A percentile compares a stretch with the other conserved stretches of the same genome.
Conservation (phyloP, 2,888 invertebrate genomes). For the Miltochrista miniata region DNA sequence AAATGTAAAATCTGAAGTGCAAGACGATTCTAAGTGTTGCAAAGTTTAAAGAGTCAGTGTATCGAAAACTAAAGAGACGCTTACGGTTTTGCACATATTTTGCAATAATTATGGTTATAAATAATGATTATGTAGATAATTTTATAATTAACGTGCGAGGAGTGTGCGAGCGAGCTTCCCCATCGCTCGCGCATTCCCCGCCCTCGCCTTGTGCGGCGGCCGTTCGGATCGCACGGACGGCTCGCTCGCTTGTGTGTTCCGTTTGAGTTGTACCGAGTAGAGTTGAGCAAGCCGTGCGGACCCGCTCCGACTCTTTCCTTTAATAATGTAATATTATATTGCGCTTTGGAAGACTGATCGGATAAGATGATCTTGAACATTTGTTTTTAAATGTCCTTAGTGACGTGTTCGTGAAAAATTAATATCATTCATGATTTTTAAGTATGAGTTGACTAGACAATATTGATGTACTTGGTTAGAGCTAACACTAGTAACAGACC, state of each 20-base stretch:
- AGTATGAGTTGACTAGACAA: conserved; percentile 40
- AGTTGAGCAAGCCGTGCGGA: conserved; percentile 41
- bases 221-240: conserved; percentile 20
- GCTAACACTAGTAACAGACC: conserved; percentile 28
- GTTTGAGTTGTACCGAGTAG: conserved; percentile 8
- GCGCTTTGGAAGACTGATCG: conserved; percentile 61
- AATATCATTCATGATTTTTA: conserved; percentile 30
- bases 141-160: conserved; percentile 54
- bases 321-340: conserved; percentile 53
- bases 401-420: conserved; percentile 35
- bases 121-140: conserved; percentile 71
- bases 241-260: conserved; percentile 31
- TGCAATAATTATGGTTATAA: conserved; percentile 76
- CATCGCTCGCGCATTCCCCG: conserved; percentile 54
- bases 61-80: conserved; percentile 77
- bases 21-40: conserved; percentile 75
- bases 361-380: conserved; percentile 49
- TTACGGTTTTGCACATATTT: conserved; percentile 82
- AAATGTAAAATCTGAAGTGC: conserved; percentile 65
- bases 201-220: conserved; percentile 20
- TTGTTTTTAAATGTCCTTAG: conserved; percentile 37
- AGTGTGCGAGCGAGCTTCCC: conserved; percentile 61
- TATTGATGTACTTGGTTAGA: conserved; percentile 37
- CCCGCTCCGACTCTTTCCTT: conserved; percentile 47
- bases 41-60: conserved; percentile 74